A percentile compares a stretch with the other conserved stretches of the same genome.
Evolutionary conservation across 2,888 invertebrate species (phyloP).

Genomic region (Drosophila peninsularis): DNA sequence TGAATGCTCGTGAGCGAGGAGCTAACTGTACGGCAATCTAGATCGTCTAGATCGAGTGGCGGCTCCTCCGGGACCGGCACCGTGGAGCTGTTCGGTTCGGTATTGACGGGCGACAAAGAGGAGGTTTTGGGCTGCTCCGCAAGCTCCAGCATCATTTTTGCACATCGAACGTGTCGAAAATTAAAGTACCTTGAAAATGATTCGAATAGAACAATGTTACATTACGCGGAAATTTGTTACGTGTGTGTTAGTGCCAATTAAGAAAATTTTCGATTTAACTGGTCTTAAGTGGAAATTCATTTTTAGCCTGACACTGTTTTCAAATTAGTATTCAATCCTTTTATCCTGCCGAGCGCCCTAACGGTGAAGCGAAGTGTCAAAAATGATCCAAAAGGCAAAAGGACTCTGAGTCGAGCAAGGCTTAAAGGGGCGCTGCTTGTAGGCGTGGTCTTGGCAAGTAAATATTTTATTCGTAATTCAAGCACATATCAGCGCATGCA

Average conservation of each 20-base stretch:
- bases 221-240: slow-evolving; percentile 29
- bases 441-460: too few relatives aligned
- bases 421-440: too few relatives aligned
- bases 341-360: too few relatives aligned
- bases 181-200: background rate
- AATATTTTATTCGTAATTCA: too few relatives aligned
- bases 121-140: slow-evolving; percentile 16
- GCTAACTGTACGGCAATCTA: background rate
- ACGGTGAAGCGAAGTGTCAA: too few relatives aligned
- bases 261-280: slow-evolving; percentile 1
- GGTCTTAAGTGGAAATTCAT: slow-evolving; percentile 7
- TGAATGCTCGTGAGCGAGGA: background rate
- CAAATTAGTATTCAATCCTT: background rate
- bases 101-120: slow-evolving; percentile 18
- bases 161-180: slow-evolving; percentile 11
- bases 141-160: slow-evolving; percentile 31
- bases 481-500: too few relatives aligned
- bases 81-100: slow-evolving; percentile 5
- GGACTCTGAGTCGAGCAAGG: too few relatives aligned
- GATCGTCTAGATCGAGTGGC: background rate
- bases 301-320: slow-evolving; percentile 12
- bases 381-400: too few relatives aligned
- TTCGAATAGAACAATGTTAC: slow-evolving; percentile 7
- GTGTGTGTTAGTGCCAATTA: slow-evolving; percentile 18
- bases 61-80: background rate